These are phyloP conservation scores for Eupithecia dodoneata DNA, from an alignment of 2,888 invertebrate genomes.

Conservation along the genomic window DNA sequence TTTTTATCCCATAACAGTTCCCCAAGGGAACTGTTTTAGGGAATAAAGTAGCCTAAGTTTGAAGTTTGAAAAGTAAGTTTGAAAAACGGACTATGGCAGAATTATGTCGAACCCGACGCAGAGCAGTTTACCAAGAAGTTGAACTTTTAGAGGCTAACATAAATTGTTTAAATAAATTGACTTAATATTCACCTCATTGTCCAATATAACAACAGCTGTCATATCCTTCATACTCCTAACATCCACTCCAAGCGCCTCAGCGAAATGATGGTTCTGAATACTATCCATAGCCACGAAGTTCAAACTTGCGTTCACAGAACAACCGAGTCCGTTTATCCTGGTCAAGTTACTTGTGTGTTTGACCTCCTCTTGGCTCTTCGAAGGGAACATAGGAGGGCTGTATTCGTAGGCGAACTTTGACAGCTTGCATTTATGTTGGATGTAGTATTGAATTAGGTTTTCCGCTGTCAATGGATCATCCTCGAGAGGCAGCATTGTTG, in stretches of 20 bases:
- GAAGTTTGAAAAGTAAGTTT: too few species aligned
- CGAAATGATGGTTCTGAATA: slow-evolving; percentile 88
- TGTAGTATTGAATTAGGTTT: slow-evolving; percentile 73
- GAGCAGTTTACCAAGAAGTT: too few species aligned
- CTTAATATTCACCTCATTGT: slow-evolving; percentile 83
- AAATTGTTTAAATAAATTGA: too few species aligned
- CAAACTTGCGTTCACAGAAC: slow-evolving; percentile 68
- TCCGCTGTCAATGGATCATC: slow-evolving; percentile 82
- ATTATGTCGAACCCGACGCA: too few species aligned
- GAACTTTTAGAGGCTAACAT: too few species aligned
- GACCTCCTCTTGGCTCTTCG: slow-evolving; percentile 48
- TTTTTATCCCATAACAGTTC: too few species aligned
- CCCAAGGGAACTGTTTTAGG: too few species aligned
- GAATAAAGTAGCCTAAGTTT: too few species aligned
- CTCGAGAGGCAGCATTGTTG: slow-evolving; percentile 75
- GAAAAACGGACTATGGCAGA: too few species aligned
- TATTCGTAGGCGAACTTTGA: slow-evolving; percentile 71
- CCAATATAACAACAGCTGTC: slow-evolving; percentile 88
- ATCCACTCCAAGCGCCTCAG: slow-evolving; percentile 89
- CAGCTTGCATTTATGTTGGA: slow-evolving; percentile 71
- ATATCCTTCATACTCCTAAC: slow-evolving; percentile 83
- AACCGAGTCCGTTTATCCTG: slow-evolving; percentile 77
- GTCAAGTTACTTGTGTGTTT: slow-evolving; percentile 54
- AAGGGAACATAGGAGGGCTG: slow-evolving; percentile 65
- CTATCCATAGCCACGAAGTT: slow-evolving; percentile 89